Conservation (phyloP, 2,797 vertebrate genomes). For the Paramormyrops hopkinsi region DNA sequence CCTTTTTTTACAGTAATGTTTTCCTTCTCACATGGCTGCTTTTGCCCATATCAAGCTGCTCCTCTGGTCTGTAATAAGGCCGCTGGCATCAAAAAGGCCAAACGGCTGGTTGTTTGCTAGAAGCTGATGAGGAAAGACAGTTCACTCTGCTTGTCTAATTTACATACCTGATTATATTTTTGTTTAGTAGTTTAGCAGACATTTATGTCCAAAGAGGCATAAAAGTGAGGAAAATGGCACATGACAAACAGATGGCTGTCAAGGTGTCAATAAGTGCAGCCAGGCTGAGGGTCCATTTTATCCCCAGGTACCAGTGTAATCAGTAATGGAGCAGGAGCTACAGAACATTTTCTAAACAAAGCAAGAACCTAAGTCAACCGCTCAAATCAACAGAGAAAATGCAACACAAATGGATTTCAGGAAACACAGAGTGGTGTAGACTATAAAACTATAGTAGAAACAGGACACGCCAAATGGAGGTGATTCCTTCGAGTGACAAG, state of each 20-base stretch:
- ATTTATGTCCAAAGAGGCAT: neutral
- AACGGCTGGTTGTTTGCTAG: neutral
- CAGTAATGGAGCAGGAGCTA: neutral
- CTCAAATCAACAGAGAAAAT: neutral
- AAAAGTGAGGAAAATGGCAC: neutral
- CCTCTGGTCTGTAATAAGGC: neutral
- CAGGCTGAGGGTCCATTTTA: neutral
- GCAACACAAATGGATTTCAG: neutral
- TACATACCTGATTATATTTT: neutral
- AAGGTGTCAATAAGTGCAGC: neutral
- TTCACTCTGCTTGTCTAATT: neutral
- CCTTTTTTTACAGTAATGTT: neutral
- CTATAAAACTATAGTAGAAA: neutral
- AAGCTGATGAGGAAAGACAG: neutral
- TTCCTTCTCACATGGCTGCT: neutral
- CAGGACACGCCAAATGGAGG: neutral
- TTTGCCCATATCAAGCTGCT: neutral
- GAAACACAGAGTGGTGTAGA: neutral
- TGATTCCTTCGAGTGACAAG: neutral
- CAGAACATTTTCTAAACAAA: neutral
- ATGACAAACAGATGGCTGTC: neutral
- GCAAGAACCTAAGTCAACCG: neutral
- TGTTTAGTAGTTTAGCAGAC: neutral
- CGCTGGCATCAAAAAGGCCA: neutral
- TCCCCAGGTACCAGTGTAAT: neutral